phyloP scores from a whole-genome alignment of 2,888 invertebrate species.

The Dioctria rufipes region DNA sequence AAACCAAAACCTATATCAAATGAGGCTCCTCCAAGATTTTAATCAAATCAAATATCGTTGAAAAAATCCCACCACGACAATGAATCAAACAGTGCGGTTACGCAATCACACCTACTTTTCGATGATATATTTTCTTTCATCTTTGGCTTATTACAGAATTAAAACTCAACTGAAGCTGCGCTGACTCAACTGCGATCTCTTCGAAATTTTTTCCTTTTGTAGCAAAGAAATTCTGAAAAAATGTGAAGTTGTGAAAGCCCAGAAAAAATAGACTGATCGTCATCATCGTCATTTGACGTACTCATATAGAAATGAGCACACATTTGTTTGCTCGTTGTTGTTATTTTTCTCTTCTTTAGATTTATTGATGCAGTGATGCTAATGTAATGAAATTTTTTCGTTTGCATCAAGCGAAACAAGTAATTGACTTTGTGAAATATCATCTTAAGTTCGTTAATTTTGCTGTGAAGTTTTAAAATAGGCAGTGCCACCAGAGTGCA shows the following conservation, averaged over 20 bases:
- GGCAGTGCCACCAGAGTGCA: constrained; percentile 2
- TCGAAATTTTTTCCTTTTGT: neutral
- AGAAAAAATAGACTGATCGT: too few relatives aligned
- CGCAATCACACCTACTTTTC: neutral
- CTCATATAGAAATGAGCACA: neutral
- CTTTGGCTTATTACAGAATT: neutral
- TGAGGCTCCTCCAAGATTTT: constrained; percentile 10
- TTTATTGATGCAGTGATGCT: neutral
- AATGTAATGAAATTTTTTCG: neutral
- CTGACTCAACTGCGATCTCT: neutral
- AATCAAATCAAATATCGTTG: constrained; percentile 38
- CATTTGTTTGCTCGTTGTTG: neutral
- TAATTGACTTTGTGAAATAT: constrained; percentile 15
- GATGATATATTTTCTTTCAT: neutral
- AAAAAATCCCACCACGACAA: neutral
- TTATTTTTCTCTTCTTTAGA: neutral
- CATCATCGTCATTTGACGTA: too few relatives aligned
- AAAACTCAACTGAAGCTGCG: neutral
- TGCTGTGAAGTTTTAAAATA: constrained; percentile 17
- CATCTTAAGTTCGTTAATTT: constrained; percentile 33
- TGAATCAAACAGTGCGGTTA: constrained; percentile 20
- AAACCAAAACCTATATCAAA: constrained; percentile 27
- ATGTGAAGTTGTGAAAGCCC: neutral
- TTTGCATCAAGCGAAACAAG: neutral
- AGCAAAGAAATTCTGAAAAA: constrained; percentile 3